These are phyloP conservation scores for Chrysolina haemoptera DNA, from an alignment of 2,888 invertebrate genomes.

Conservation along the genomic window DNA sequence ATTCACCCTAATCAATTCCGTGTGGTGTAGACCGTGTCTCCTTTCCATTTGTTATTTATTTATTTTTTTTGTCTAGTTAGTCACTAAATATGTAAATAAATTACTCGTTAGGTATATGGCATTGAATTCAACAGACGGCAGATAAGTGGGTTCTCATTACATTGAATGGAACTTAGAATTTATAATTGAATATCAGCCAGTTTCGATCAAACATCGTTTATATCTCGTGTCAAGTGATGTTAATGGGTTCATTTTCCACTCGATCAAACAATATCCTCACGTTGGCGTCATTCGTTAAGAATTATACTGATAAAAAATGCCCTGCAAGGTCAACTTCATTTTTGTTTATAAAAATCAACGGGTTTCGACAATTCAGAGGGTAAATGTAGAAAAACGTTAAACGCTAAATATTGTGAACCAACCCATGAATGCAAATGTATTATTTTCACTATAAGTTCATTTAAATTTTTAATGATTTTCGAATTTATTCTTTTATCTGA, in stretches of 20 bases:
- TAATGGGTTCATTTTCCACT: constrained; percentile 14
- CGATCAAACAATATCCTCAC: not conserved
- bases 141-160: not conserved
- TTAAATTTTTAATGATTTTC: no score
- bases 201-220: not conserved
- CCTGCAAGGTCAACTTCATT: no score
- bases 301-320: not conserved
- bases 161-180: constrained; percentile 6
- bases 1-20: constrained; percentile 1
- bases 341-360: no score
- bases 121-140: not conserved
- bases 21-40: constrained; percentile 11
- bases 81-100: constrained; percentile 6
- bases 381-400: no score
- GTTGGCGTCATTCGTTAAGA: not conserved
- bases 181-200: not conserved
- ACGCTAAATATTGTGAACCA: no score
- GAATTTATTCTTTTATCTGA: no score
- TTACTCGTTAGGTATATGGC: not conserved
- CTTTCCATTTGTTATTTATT: not conserved
- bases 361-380: no score
- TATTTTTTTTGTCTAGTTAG: constrained; percentile 3
- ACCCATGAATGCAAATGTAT: no score
- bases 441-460: no score
- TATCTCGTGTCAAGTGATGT: constrained; percentile 13